phyloP scores from a whole-genome alignment of 2,113 vertebrate species.

The Phalacrocorax carbo region DNA sequence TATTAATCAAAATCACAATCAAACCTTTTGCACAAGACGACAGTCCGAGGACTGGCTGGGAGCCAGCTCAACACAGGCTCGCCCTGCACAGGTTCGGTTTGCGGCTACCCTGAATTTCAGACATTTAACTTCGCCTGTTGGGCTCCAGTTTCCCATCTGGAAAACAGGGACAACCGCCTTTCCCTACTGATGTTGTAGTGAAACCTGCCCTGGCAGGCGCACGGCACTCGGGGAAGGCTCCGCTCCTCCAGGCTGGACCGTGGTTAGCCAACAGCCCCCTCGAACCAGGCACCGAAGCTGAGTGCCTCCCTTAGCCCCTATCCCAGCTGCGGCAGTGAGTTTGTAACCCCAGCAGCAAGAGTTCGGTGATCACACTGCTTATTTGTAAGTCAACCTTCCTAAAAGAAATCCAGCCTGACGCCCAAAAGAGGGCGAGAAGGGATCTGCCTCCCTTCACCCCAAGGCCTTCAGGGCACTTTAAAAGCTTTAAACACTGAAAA shows the following conservation, averaged over 20 bases:
- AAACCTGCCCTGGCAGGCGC: background rate
- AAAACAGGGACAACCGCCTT: background rate
- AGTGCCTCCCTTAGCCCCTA: background rate
- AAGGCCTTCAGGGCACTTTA: background rate
- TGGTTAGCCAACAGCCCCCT: background rate
- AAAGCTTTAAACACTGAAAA: background rate
- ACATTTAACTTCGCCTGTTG: background rate
- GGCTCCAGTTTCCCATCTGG: background rate
- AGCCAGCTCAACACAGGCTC: rapidly evolving
- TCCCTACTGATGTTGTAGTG: rapidly evolving
- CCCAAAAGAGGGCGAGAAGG: background rate
- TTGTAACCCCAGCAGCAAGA: background rate
- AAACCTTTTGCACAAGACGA: rapidly evolving
- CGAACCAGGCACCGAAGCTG: rapidly evolving
- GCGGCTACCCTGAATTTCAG: background rate
- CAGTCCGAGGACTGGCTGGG: rapidly evolving
- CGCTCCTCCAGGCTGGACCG: background rate
- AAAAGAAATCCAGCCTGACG: background rate
- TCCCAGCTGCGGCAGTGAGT: background rate
- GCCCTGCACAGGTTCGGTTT: rapidly evolving
- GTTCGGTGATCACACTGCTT: background rate
- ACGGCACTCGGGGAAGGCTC: background rate
- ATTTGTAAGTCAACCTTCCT: background rate
- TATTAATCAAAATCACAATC: background rate
- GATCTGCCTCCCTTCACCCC: background rate